phyloP scores from a whole-genome alignment of 1,140 invertebrate species.

The Battus philenor region DNA sequence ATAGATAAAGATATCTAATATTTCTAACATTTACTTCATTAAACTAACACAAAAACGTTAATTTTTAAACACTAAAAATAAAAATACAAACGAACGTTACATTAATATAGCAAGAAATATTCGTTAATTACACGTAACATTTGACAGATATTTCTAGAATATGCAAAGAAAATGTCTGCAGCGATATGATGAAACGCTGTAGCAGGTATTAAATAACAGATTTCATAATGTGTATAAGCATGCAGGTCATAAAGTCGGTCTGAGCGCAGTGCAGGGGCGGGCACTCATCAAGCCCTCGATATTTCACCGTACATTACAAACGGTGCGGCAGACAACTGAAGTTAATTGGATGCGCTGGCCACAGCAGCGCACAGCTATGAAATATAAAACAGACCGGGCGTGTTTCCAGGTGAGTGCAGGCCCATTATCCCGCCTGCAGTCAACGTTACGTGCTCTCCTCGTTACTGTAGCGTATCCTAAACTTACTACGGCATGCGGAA shows the following conservation, averaged over 20 bases:
- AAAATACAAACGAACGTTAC: too few species aligned
- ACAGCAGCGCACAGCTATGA: slow-evolving; percentile 46
- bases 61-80: too few species aligned
- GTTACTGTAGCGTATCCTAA: slow-evolving; percentile 38
- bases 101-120: too few species aligned
- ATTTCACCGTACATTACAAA: slow-evolving; percentile 58
- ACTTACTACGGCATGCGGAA: slow-evolving; percentile 26
- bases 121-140: too few species aligned
- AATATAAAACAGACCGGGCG: slow-evolving; percentile 58
- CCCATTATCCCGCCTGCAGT: slow-evolving; percentile 46
- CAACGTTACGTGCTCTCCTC: slow-evolving; percentile 44
- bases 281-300: slow-evolving; percentile 57
- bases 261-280: slow-evolving; percentile 22
- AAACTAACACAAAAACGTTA: too few species aligned
- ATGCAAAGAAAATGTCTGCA: too few species aligned
- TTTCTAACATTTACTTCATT: too few species aligned
- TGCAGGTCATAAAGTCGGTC: slow-evolving; percentile 34
- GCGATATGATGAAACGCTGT: too few species aligned
- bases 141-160: too few species aligned
- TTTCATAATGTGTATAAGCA: slow-evolving; percentile 21
- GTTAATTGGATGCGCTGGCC: slow-evolving; percentile 68
- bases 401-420: slow-evolving; percentile 46
- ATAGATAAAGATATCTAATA: too few species aligned
- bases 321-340: slow-evolving; percentile 53
- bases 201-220: slow-evolving; percentile 16